Base-by-base conservation (phyloP, 1,140 invertebrate genomes). In the Delia radicum region DNA sequence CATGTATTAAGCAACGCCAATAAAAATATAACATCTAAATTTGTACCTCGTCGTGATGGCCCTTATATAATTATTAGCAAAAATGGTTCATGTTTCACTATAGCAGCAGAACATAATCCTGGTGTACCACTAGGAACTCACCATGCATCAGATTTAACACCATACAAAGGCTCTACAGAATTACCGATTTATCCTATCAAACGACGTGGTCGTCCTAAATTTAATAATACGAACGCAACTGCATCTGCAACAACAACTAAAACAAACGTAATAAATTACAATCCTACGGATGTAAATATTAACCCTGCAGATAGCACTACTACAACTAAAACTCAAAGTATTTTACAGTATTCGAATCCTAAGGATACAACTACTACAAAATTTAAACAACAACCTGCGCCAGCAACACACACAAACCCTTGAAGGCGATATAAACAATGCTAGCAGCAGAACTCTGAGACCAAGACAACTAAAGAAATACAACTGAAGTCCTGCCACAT, bases 1-100 rank as follows among this genome's bases (percentile, higher is more conserved):
- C 73, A 74, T 42, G 55, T 74, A 6, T 10, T 74, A 26, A 74
- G 73, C 13, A 74, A 74, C 10, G 21, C 27, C 18, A 8, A 13
- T 3, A 67, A 29, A 28, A n/a, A n/a, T 15, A 15, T 67, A 29
- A 67, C 63, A 15, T 28, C 62, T 6, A 75, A 75, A 75, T 71
- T 69, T 21, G 63, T 55, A 12, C 31, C 74, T 2, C 12, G 29
- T 2, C 62, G 74, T 7, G 74, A 75, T 69, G 61, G 74, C 8
- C 74, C 61, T 2, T 75, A 67, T 69, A 26, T 15, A 8, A 26
- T 67, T 26, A 18, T 67, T 10, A 29, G 10, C 12, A 75, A 46
- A 48, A 67, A 27, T 18, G 33, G 62, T 8, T 1, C 26, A 69
- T 28, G 21, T 15, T 75, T 69, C 21, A 28, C 33, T 4, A 29